These are phyloP conservation scores for Aporophyla lueneburgensis DNA, from an alignment of 2,888 invertebrate genomes.

Conservation along the genomic window DNA sequence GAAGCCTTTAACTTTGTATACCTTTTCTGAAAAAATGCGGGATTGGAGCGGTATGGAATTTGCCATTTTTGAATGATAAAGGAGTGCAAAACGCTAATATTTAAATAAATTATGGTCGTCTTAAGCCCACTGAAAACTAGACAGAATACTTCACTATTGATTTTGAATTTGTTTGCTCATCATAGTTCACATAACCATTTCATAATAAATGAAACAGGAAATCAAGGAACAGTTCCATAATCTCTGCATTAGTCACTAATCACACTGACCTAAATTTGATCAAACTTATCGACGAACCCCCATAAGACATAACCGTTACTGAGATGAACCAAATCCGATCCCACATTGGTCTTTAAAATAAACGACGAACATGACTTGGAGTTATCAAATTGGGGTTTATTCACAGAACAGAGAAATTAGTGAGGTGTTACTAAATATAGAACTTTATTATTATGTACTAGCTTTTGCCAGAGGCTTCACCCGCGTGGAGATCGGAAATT, in stretches of 20 bases:
- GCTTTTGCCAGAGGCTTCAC: too few relatives aligned
- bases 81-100: too few relatives aligned
- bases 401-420: constrained; percentile 4
- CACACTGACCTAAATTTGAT: constrained; percentile 30
- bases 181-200: background rate
- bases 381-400: constrained; percentile 53
- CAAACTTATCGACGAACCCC: constrained; percentile 27
- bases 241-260: background rate
- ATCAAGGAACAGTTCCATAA: background rate
- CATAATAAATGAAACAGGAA: background rate
- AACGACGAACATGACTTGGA: constrained; percentile 44
- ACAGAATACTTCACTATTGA: background rate
- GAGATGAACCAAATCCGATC: constrained; percentile 44
- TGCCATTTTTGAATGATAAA: too few relatives aligned
- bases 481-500: too few relatives aligned
- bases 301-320: constrained; percentile 27
- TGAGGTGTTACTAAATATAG: background rate
- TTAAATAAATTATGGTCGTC: too few relatives aligned
- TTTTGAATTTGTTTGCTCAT: background rate
- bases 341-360: constrained; percentile 55
- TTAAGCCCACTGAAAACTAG: too few relatives aligned
- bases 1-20: too few relatives aligned
- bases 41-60: too few relatives aligned
- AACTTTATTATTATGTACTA: background rate
- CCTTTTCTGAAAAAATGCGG: too few relatives aligned